phyloP scores from a whole-genome alignment of 2,113 vertebrate genomes.

The Hymenochirus boettgeri region DNA sequence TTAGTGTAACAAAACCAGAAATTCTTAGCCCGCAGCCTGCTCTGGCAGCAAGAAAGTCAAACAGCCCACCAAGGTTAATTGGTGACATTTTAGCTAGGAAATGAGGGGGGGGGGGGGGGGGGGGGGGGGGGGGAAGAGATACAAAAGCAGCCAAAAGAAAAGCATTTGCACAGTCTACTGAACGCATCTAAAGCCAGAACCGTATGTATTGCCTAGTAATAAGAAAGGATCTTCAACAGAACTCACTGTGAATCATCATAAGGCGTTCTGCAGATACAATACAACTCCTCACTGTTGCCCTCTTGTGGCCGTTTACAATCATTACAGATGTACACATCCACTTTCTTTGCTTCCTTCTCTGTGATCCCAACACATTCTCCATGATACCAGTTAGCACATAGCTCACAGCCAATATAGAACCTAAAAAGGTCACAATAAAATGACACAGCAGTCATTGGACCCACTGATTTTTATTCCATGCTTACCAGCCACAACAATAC shows the following conservation, averaged over 20 bases:
- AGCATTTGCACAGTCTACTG: conserved; percentile 31
- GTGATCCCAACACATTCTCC: conserved; percentile 97
- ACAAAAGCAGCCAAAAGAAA: not conserved
- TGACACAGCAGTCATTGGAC: conserved; percentile 66
- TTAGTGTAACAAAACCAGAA: too few relatives aligned
- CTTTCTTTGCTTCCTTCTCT: conserved; percentile 98
- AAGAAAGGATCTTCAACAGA: conserved; percentile 73
- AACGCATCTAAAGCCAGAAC: conserved; percentile 66
- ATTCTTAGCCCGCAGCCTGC: not conserved
- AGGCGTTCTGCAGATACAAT: conserved; percentile 86
- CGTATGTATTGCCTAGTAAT: conserved; percentile 69
- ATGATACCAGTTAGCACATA: conserved; percentile 99
- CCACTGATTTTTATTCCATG: not conserved
- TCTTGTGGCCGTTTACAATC: conserved; percentile 97
- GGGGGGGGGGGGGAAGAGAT: not conserved
- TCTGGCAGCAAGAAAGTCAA: not conserved
- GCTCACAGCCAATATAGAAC: conserved; percentile 99
- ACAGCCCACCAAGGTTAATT: not conserved
- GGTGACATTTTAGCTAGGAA: not conserved
- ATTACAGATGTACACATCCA: conserved; percentile 98
- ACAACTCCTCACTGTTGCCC: conserved; percentile 89
- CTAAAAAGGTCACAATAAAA: conserved; percentile 84
- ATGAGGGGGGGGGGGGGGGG: not conserved
- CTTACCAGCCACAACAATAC: not conserved
- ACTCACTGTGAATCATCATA: conserved; percentile 86